Conservation (phyloP, 2,113 vertebrate species). For the Sialia sialis region DNA sequence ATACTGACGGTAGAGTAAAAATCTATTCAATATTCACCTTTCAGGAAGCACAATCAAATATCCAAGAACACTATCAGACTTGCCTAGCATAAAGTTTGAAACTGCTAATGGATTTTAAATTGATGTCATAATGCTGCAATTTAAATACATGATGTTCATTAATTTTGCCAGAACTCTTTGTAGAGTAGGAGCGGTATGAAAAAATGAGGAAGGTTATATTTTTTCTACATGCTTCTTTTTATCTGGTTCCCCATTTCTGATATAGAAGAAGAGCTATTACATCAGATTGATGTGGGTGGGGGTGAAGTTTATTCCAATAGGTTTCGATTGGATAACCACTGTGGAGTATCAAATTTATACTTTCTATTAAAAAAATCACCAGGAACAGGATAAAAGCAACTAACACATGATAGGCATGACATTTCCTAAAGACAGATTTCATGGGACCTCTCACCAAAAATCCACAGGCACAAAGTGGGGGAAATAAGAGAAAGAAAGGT, state of each 20-base stretch:
- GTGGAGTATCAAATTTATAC: neutral
- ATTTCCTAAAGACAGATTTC: neutral
- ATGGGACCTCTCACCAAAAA: neutral
- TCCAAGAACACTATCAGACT: slow-evolving; percentile 53
- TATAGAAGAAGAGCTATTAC: neutral
- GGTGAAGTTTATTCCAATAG: neutral
- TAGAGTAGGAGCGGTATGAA: neutral
- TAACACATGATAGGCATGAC: neutral
- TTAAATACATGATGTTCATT: slow-evolving; percentile 63
- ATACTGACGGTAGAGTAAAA: slow-evolving; percentile 34
- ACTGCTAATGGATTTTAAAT: slow-evolving; percentile 65
- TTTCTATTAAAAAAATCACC: neutral
- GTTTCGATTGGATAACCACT: neutral
- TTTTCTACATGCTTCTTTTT: neutral
- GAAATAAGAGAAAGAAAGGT: neutral
- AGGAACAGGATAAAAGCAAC: neutral
- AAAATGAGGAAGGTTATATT: neutral
- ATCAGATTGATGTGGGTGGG: neutral
- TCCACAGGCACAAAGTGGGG: neutral
- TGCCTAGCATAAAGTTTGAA: slow-evolving; percentile 52
- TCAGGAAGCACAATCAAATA: slow-evolving; percentile 56
- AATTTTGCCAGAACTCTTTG: slow-evolving; percentile 45
- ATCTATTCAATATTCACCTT: slow-evolving; percentile 62
- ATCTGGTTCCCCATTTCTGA: neutral
- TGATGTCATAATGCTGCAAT: slow-evolving; percentile 62